Evolutionary conservation across 2,113 vertebrate species (phyloP), one percentile per base, ranked within the genome.

Genomic region (Leptobrachium leishanense): DNA sequence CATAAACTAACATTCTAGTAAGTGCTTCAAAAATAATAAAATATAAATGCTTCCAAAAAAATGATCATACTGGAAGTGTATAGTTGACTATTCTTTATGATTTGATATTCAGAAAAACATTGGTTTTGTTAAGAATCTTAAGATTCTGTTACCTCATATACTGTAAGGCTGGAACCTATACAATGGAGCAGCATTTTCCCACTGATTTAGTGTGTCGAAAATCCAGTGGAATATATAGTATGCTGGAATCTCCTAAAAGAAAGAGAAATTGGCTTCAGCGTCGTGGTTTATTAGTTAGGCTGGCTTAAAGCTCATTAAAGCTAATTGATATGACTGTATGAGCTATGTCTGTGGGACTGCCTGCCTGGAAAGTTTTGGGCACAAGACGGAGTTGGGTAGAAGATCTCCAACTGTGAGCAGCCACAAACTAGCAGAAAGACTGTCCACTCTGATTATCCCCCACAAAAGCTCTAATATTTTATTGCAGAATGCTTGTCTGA

Each of bases 361-460:
- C 83, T 83, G 83, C 80, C 84, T 83, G 83, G 73, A 84, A 75
- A 83, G 80, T 81, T 80, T 70, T 64, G 80, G 82, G 70, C 78
- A 82, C 82, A 82, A 20, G 31, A 81, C 85, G 82, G 77, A 81
- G 65, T 82, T 77, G 80, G 81, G 80, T 82, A 84, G 84, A 75
- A 83, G 82, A 82, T 85, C 75, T 77, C 88, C 86, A 84, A 82
- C 85, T 83, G 87, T 50, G 85, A 85, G 71, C 76, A 86, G 84
- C 84, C 82, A 73, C 82, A 86, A 84, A 88, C 78, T 81, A 86
- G 87, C 87, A 0, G 63, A 88, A 88, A 87, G 84, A 81, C 83
- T 87, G 89, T 91, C 88, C 76, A 73, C 84, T 90, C 86, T 85
- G 85, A 85, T 93, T 88, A 92, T 66, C 80, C 78, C 80, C 84